Base-by-base conservation (phyloP, 2,888 invertebrate genomes). In the Lysandra coridon region DNA sequence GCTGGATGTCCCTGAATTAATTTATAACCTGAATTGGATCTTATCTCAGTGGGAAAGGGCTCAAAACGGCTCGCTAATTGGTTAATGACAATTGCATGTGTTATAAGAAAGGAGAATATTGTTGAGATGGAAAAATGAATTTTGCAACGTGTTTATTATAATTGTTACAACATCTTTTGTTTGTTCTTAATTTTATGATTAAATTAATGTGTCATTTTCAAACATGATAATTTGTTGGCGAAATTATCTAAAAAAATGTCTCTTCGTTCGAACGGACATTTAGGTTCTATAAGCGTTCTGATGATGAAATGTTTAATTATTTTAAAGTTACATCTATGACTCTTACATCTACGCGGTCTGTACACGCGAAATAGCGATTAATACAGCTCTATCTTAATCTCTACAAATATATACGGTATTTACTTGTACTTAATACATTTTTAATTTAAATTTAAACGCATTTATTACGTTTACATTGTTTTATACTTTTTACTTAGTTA, bases 81-180 rank as follows among this genome's bases (percentile, higher is more conserved):
- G 89, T 89, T 88, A 87, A 89, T 85, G 85, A 87, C 89, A 88
- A 90, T 84, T 87, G 87, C 90, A 90, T 89, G 86, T 89, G 89
- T 88, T 88, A 86, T 84, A 84, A 79, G 84, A 86, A 89, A 91
- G 82, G 84, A 86, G 80, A 57, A 84, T 83, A 88, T 88, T 85
- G 87, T 88, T 86, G 89, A 87, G 80, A 84, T 83, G 84, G 81
- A 82, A 85, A 79, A 87, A 87, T 89, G 88, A 90, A 91, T 89
- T 88, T 88, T 86, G 86, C 88, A 89, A 90, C 89, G 88, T 89
- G 88, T 90, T 85, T 90, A 91, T 90, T 89, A 89, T 91, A 90
- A 92, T 84, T 91, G 89, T 88, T 69, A 37, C 69, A 64, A 64
- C 64, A 33, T 69, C 33, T 69, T 69, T 14, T 69, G 14, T 69